Evolutionary conservation across 2,797 vertebrate genomes (phyloP).

Genomic region (Aulostomus chinensis): DNA sequence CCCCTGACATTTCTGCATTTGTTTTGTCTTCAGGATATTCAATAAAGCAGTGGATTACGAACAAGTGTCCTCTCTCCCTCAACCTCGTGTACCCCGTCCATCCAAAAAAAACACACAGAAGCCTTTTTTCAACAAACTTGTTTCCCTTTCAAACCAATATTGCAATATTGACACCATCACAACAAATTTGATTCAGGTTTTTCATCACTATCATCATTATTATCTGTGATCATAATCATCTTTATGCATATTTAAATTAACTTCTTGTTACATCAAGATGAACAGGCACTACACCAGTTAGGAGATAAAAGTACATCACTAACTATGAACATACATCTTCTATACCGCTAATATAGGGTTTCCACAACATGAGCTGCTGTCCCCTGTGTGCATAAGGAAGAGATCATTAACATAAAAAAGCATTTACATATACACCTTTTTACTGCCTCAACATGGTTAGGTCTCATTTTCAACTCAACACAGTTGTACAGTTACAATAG

Average conservation of each 20-base stretch:
- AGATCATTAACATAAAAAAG: slow-evolving; percentile 80
- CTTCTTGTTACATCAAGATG: slow-evolving; percentile 82
- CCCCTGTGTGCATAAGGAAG: slow-evolving; percentile 80
- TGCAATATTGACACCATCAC: slow-evolving; percentile 79
- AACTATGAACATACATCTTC: slow-evolving; percentile 83
- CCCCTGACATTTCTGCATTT: neutral
- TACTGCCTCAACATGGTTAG: slow-evolving; percentile 80
- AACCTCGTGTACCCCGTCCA: too few species aligned
- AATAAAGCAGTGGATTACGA: slow-evolving; percentile 27
- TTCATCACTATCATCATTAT: slow-evolving; percentile 68
- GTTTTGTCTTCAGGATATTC: slow-evolving; percentile 19
- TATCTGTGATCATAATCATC: slow-evolving; percentile 76
- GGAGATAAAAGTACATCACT: slow-evolving; percentile 84
- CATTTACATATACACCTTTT: slow-evolving; percentile 83
- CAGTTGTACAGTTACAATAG: slow-evolving; percentile 86
- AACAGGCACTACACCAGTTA: slow-evolving; percentile 88
- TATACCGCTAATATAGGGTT: slow-evolving; percentile 78
- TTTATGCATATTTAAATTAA: slow-evolving; percentile 86
- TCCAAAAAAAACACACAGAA: slow-evolving; percentile 64
- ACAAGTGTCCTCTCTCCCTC: neutral
- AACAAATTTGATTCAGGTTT: slow-evolving; percentile 74
- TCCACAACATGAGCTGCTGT: slow-evolving; percentile 72
- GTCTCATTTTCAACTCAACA: slow-evolving; percentile 82
- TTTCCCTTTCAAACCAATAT: slow-evolving; percentile 80
- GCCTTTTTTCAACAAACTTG: slow-evolving; percentile 73